These are phyloP conservation scores for Lasioglossum malachurum DNA, from an alignment of 2,888 invertebrate species.

Conservation along the genomic window DNA sequence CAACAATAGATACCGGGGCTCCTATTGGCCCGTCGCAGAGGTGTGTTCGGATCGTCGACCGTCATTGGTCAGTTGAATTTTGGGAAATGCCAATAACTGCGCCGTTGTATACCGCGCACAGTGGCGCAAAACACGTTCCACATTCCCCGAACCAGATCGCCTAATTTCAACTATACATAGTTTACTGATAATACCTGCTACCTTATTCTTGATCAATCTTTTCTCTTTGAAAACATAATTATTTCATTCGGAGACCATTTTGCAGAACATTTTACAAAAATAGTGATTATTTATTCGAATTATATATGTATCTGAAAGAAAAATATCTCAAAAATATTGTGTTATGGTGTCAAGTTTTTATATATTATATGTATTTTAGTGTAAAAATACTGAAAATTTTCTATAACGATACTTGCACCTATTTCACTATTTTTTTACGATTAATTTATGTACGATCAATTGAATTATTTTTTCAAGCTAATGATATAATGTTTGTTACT, in stretches of 20 bases:
- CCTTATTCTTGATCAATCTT: neutral
- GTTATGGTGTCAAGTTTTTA: neutral
- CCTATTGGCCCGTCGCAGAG: slow-evolving; percentile 66
- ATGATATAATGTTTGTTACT: neutral
- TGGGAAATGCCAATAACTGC: slow-evolving; percentile 64
- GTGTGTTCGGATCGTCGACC: slow-evolving; percentile 58
- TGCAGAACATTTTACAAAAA: neutral
- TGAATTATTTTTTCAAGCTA: neutral
- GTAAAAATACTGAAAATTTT: neutral
- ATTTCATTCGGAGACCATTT: neutral
- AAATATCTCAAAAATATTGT: neutral
- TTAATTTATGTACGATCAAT: neutral
- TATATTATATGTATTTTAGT: neutral
- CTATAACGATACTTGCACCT: neutral
- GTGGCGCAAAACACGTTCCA: slow-evolving; percentile 52
- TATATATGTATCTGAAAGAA: neutral
- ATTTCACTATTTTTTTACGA: neutral
- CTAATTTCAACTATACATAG: neutral
- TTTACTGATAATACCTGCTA: neutral
- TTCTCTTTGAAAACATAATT: neutral
- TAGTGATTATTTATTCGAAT: neutral
- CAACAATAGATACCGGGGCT: slow-evolving; percentile 24
- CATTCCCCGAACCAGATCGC: slow-evolving; percentile 38
- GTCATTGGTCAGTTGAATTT: slow-evolving; percentile 64
- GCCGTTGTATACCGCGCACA: slow-evolving; percentile 58